Base-by-base conservation (phyloP, 2,888 invertebrate species). In the Lasioglossum morio region DNA sequence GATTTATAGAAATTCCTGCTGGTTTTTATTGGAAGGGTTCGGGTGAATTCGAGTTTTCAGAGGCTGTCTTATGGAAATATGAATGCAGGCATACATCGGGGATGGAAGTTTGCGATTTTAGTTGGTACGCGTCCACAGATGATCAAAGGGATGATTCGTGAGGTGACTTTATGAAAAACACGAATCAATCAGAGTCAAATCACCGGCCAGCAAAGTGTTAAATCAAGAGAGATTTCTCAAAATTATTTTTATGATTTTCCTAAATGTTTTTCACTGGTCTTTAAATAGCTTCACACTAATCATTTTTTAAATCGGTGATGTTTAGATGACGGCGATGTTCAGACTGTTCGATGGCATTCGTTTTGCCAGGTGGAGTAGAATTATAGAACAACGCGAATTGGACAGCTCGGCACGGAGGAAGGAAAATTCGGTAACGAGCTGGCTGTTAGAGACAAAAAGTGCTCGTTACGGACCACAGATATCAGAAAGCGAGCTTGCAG, bases 401-500 rank as follows among this genome's bases (percentile, higher is more conserved):
- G 19, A 66, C 34, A 19, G 16, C 7, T 10, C 19, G 34, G 8
- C 30, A 23, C 3, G 66, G 30, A n/a, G 37, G 69, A 37, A 23
- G 66, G 69, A 69, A 69, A 69, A 37, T 69, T 69, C 37, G 37
- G 69, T 69, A 76, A 43, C 63, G 23, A 30, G 27, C 14, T 34
- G 63, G 40, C 37, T 48, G 48, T 3, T 37, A 57, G 70, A 30
- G 27, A 73, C n/a, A 74, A 43, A 40, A 80, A 66, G 60, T 27
- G 27, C 57, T 81, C 70, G 30, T 79, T 79, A 78, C 53, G 34
- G 37, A 27, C 23, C 14, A 10, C n/a, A 37, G 66, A 40, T 74
- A 82, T 86, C 75, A 80, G 48, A 57, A 57, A 72, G 69, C 66
- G 1, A 8, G 23, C 60, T 37, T 66, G 34, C 57, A 69, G 63